A percentile compares a stretch with the other conserved stretches of the same genome.
phyloP scores from a whole-genome alignment of 2,888 invertebrate genomes.

The Branchellion lobata region DNA sequence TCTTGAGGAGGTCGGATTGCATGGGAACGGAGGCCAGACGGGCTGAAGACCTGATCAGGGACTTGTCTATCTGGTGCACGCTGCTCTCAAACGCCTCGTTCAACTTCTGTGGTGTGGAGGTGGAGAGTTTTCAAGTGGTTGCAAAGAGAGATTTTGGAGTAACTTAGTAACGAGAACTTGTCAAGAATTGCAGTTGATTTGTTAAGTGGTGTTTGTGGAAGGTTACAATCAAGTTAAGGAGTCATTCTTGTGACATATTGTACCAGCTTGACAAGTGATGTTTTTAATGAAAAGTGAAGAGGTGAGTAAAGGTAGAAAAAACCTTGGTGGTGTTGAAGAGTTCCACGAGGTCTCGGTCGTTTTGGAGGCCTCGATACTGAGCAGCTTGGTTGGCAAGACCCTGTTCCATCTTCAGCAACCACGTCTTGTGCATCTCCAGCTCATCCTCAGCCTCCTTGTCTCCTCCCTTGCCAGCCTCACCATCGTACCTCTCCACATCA shows the following conservation, averaged over 20 bases:
- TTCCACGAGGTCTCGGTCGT: neutral
- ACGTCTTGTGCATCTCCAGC: constrained; percentile 19
- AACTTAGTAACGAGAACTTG: too few relatives aligned
- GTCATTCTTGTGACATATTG: neutral
- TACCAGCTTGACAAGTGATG: too few relatives aligned
- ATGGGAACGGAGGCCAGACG: neutral
- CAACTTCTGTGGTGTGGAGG: neutral
- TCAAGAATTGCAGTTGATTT: neutral
- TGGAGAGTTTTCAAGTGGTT: neutral
- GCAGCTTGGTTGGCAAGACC: neutral
- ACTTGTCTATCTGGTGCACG: constrained; percentile 23
- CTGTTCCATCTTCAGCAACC: constrained; percentile 17
- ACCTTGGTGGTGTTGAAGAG: neutral
- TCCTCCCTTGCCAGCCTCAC: neutral
- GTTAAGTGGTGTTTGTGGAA: neutral
- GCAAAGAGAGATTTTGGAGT: neutral
- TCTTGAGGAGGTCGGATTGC: neutral
- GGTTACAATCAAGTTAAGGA: neutral
- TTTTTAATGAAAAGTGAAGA: neutral
- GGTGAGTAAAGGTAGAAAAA: neutral
- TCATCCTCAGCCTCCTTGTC: neutral
- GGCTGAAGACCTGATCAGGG: constrained; percentile 19
- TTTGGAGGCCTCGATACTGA: constrained; percentile 1
- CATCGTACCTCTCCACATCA: neutral
- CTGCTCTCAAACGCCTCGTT: constrained; percentile 20